Conservation (phyloP, 2,888 invertebrate genomes). For the Anarsia innoxiella region DNA sequence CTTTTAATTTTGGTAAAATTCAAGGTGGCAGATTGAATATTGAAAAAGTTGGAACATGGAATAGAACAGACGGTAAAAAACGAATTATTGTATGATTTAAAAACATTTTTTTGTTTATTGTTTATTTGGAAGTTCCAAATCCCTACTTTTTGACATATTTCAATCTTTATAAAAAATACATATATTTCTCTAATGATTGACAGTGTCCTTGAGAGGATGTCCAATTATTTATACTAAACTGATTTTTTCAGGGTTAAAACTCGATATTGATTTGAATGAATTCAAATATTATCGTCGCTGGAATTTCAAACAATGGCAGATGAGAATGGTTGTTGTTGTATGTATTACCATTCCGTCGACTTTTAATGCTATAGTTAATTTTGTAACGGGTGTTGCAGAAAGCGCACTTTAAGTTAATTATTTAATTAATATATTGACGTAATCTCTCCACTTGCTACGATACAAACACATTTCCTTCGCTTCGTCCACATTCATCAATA, state of each 20-base stretch:
- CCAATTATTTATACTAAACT: neutral
- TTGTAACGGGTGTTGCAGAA: too few species aligned
- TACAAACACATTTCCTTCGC: too few species aligned
- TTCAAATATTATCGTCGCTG: conserved; percentile 46
- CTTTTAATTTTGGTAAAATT: conserved; percentile 45
- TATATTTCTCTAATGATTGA: neutral
- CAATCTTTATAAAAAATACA: neutral
- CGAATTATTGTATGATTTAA: neutral
- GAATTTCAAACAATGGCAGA: conserved; percentile 35
- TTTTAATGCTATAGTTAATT: too few species aligned
- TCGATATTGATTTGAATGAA: conserved; percentile 23
- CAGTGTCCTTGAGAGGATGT: neutral
- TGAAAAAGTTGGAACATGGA: conserved; percentile 31
- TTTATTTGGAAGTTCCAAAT: neutral
- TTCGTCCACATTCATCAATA: too few species aligned
- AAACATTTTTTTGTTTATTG: too few species aligned
- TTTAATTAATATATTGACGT: too few species aligned
- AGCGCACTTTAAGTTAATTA: too few species aligned
- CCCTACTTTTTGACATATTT: neutral
- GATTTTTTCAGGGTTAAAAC: conserved; percentile 17
- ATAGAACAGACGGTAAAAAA: conserved; percentile 18
- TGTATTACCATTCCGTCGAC: conserved; percentile 22
- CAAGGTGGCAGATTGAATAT: conserved; percentile 38
- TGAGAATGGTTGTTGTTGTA: conserved; percentile 44
- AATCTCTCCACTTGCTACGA: too few species aligned